Evolutionary conservation across 1,140 invertebrate species (phyloP).

Genomic region (Belonocnema kinseyi): DNA sequence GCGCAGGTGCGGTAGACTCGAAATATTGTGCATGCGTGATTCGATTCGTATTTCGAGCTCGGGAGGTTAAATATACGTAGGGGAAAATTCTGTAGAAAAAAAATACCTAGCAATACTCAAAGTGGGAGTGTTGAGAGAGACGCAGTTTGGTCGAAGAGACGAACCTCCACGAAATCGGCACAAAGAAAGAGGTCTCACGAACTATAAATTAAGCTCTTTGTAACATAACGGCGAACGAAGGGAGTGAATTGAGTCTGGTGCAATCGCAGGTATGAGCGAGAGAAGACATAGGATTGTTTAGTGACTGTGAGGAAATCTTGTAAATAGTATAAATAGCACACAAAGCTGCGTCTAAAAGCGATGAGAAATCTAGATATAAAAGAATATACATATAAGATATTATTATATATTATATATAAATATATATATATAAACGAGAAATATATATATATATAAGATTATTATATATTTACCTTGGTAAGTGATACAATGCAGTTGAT

Average conservation of each 20-base stretch:
- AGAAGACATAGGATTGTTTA: slow-evolving; percentile 40
- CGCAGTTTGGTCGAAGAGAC: slow-evolving; percentile 27
- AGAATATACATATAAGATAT: slow-evolving; percentile 74
- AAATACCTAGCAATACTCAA: slow-evolving; percentile 54
- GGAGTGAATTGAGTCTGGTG: slow-evolving; percentile 41
- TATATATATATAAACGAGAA: slow-evolving; percentile 58
- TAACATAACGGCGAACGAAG: slow-evolving; percentile 54
- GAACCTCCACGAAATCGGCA: slow-evolving; percentile 51
- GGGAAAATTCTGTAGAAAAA: slow-evolving; percentile 2
- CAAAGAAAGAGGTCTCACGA: slow-evolving; percentile 54
- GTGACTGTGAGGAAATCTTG: slow-evolving; percentile 62
- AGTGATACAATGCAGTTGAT: slow-evolving; percentile 68
- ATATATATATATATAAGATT: slow-evolving; percentile 55
- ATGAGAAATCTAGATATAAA: slow-evolving; percentile 73
- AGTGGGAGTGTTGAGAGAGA: slow-evolving; percentile 24
- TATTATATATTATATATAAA: slow-evolving; percentile 69
- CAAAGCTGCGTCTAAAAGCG: slow-evolving; percentile 68
- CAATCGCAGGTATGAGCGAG: slow-evolving; percentile 39
- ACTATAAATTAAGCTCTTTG: slow-evolving; percentile 58
- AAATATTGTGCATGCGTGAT: no score
- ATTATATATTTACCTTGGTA: slow-evolving; percentile 72
- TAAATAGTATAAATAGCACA: slow-evolving; percentile 74
- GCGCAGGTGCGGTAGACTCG: no score
- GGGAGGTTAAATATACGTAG: background rate
- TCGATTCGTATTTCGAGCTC: background rate